Percentiles rank a stretch among this genome's conserved stretches.
These are phyloP conservation scores for Callyntrura guangdongensis DNA, from an alignment of 2,888 invertebrate species.

Conservation along the genomic window DNA sequence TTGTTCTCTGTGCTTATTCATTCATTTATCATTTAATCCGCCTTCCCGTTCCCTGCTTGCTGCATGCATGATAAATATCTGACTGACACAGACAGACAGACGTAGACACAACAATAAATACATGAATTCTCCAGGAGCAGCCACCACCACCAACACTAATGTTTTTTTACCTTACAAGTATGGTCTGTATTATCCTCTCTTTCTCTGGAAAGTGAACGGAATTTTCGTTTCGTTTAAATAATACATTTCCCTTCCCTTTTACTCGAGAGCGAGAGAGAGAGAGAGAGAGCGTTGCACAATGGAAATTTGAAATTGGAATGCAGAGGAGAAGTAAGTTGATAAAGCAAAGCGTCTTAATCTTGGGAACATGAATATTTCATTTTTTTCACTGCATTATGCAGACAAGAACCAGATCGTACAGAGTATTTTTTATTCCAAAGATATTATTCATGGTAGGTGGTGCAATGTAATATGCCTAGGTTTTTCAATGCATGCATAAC, in stretches of 20 bases:
- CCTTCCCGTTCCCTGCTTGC: background rate
- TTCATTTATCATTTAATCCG: background rate
- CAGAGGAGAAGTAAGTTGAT: constrained; percentile 13
- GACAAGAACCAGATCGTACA: background rate
- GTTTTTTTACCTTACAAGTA: too few species aligned
- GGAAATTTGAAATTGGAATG: constrained; percentile 25
- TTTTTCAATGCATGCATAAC: background rate
- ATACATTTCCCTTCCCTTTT: background rate
- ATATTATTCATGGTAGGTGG: background rate
- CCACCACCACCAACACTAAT: background rate
- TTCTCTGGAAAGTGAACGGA: background rate
- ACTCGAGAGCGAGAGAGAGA: background rate
- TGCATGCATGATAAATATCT: constrained; percentile 7
- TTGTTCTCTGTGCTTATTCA: constrained; percentile 5
- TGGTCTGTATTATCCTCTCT: background rate
- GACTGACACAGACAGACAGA: constrained; percentile 36
- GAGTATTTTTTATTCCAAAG: background rate
- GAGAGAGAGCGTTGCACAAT: background rate
- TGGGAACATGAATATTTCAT: constrained; percentile 18
- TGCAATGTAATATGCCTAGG: background rate
- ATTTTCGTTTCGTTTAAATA: background rate
- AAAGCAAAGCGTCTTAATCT: background rate
- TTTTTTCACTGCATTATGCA: background rate
- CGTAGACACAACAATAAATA: constrained; percentile 44
- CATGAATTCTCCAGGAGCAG: constrained; percentile 39